A percentile compares a stretch with the other conserved stretches of the same genome.
These are phyloP conservation scores for Aurelia aurita DNA, from an alignment of 30 jellyfish, hydroid and myxozoan species.

Conservation along the genomic window DNA sequence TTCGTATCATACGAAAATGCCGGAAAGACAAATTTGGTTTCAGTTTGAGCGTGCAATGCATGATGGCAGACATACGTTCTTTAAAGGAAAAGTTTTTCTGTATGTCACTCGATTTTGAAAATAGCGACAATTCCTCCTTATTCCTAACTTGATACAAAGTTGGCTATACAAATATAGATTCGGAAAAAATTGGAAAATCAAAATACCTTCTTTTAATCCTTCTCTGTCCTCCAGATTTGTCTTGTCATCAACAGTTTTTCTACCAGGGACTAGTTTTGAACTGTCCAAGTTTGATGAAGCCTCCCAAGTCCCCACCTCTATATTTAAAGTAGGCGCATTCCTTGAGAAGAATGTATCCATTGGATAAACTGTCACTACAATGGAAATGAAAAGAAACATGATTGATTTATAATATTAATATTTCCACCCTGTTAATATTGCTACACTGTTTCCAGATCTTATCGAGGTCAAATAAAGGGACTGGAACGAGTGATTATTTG, in stretches of 20 bases:
- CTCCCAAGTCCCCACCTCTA: background rate
- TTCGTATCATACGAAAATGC: slow-evolving; percentile 28
- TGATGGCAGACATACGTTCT: too few species aligned
- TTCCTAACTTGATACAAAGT: background rate
- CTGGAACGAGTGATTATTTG: background rate
- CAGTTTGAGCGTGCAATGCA: too few species aligned
- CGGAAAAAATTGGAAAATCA: background rate
- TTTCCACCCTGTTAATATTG: too few species aligned
- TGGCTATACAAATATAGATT: background rate
- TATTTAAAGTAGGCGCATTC: background rate
- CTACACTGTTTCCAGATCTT: background rate
- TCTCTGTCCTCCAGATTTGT: background rate
- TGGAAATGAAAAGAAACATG: background rate
- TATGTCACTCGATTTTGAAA: too few species aligned
- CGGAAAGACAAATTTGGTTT: background rate
- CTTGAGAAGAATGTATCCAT: background rate
- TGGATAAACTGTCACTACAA: slow-evolving; percentile 4
- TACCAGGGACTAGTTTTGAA: background rate
- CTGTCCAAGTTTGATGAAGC: background rate
- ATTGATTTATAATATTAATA: background rate
- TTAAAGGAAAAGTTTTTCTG: too few species aligned
- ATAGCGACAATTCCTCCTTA: too few species aligned
- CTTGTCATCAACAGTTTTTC: background rate
- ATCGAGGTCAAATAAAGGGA: background rate
- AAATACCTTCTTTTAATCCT: background rate